Conservation (phyloP, 30 jellyfish, hydroid and myxozoan genomes). For the Pseudorhiza aurosa region DNA sequence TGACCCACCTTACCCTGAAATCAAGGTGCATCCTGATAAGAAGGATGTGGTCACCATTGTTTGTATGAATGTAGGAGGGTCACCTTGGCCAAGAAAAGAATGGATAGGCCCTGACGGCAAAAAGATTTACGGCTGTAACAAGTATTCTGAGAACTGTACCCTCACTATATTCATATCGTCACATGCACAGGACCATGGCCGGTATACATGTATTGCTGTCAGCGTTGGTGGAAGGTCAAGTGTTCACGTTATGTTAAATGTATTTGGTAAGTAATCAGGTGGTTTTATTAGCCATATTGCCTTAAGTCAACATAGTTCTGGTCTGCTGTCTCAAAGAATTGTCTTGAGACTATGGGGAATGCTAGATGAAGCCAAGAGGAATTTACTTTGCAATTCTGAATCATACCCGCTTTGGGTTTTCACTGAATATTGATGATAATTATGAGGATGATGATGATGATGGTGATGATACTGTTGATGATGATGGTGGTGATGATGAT, state of each 20-base stretch:
- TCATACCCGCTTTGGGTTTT: too few relatives aligned
- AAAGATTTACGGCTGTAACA: constrained; percentile 2
- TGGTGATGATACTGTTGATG: not conserved
- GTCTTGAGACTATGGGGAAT: too few relatives aligned
- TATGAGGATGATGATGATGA: not conserved
- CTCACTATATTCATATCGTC: not conserved
- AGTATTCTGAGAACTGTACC: constrained; percentile 1
- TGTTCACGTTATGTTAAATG: not conserved
- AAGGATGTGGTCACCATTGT: constrained; percentile 2
- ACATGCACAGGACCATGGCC: constrained; percentile 30
- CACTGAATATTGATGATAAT: not conserved
- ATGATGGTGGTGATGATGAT: not conserved
- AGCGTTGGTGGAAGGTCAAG: constrained; percentile 19
- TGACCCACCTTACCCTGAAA: not conserved
- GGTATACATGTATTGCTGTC: constrained; percentile 42
- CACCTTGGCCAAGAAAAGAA: constrained; percentile 37
- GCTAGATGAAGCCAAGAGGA: too few relatives aligned
- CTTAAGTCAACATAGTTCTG: not conserved
- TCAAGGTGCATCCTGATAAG: not conserved
- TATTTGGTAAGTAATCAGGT: constrained; percentile 22
- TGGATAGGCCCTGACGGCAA: constrained; percentile 52
- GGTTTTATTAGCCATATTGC: not conserved
- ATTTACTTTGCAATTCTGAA: too few relatives aligned
- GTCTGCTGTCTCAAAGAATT: not conserved
- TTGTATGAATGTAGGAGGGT: constrained; percentile 37